Evolutionary conservation across 2,113 vertebrate species (phyloP).

Genomic region (Macrotis lagotis): DNA sequence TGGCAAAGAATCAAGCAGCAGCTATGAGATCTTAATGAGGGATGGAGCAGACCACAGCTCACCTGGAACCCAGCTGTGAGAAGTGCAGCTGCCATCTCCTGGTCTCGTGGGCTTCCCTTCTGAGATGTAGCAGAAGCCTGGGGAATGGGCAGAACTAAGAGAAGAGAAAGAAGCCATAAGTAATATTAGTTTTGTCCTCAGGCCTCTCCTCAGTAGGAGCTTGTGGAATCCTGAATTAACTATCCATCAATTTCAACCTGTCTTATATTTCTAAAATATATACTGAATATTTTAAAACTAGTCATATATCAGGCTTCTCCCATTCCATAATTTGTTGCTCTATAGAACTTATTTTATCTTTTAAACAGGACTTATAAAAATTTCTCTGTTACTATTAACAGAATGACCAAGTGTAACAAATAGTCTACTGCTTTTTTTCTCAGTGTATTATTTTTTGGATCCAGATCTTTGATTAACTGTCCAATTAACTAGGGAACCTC

Average conservation of each 20-base stretch:
- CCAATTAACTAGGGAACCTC: not conserved
- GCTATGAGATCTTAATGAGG: not conserved
- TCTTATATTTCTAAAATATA: not conserved
- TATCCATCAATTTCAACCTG: not conserved
- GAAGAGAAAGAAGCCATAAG: constrained; percentile 49
- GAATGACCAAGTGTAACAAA: not conserved
- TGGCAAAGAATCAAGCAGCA: not conserved
- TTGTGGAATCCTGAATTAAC: not conserved
- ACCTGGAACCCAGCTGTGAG: constrained; percentile 73
- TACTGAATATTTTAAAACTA: not conserved
- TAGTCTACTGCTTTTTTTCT: not conserved
- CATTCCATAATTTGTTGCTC: not conserved
- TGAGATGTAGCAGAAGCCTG: constrained; percentile 60
- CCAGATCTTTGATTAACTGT: not conserved
- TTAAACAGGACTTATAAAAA: not conserved
- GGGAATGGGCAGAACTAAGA: constrained; percentile 50
- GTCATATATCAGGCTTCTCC: not conserved
- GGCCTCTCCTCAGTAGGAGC: not conserved
- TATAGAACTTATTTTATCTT: not conserved
- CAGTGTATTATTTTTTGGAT: not conserved
- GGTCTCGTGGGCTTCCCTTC: constrained; percentile 61
- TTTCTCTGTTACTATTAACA: not conserved
- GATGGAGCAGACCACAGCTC: constrained; percentile 14
- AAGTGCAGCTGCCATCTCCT: constrained; percentile 63
- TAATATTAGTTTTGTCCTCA: not conserved